Base-by-base conservation (phyloP, 2,797 vertebrate species). In the Numenius phaeopus region DNA sequence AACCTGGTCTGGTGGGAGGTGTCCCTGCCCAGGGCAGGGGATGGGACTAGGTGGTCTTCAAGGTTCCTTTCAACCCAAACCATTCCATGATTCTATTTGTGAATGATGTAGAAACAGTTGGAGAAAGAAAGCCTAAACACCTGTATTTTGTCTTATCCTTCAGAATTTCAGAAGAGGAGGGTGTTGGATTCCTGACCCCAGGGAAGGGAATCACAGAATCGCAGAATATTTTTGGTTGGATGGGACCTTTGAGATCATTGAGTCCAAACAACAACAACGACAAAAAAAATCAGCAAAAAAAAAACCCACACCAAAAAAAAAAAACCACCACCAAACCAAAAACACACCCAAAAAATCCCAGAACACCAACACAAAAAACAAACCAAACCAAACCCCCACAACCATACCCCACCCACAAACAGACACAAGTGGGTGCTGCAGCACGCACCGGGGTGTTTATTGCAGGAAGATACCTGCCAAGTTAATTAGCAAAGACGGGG, bases 381-480 rank as follows among this genome's bases (percentile, higher is more conserved):
- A 37, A 37, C 34, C 34, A 37, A 37, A 37, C 34, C 34, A 37
- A 37, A 37, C 34, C 7, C 34, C 34, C 34, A 37, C 34, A 37
- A 37, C 34, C 34, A 37, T 8, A 37, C 34, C 34, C 34, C 34
- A 37, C 34, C 34, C 34, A 37, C 34, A 37, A 37, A 37, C 34
- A 37, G 34, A 37, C 34, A 37, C 34, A 37, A 15, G 27, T 0
- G 1, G 57, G 39, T 42, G 34, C 67, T 30, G 37, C 2, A 14
- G 62, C 44, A 44, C 1, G 7, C 4, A 2, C 26, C 3, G n/a
- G 11, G 5, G 27, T 1, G 14, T 1, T 32, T 11, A 2, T 1
- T 10, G 73, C 44, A 29, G 65, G 40, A 14, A 17, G 29, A 3
- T 0, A 5, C 1, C 39, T 5, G 44, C 14, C 34, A 6, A 7